These are phyloP conservation scores for Dipus sagitta DNA, from an alignment of 2,797 vertebrate species.

Conservation along the genomic window DNA sequence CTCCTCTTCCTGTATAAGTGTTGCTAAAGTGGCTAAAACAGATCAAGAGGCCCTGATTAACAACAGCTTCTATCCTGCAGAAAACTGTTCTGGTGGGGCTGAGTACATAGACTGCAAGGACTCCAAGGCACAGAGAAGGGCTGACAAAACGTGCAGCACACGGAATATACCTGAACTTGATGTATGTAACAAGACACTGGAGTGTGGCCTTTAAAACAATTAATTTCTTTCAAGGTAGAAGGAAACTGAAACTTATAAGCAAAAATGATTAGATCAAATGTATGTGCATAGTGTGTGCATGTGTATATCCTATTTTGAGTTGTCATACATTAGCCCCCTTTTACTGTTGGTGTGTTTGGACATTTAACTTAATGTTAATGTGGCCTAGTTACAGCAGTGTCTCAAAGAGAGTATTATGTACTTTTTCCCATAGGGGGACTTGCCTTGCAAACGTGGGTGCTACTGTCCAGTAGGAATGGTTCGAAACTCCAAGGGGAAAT, in stretches of 20 bases:
- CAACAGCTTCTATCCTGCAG: conserved; percentile 48
- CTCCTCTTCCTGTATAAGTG: conserved; percentile 59
- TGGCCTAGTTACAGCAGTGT: neutral
- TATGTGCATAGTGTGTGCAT: neutral
- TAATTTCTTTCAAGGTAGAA: neutral
- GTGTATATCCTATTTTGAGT: neutral
- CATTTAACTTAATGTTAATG: neutral
- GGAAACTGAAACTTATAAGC: neutral
- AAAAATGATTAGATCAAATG: neutral
- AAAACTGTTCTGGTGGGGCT: conserved; percentile 81
- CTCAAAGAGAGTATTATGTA: neutral
- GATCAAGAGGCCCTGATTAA: neutral
- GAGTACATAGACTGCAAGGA: conserved; percentile 81
- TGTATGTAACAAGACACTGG: conserved; percentile 60
- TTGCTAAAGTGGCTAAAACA: neutral
- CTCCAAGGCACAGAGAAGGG: conserved; percentile 72
- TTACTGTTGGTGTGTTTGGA: neutral
- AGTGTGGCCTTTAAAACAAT: neutral
- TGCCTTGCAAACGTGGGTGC: conserved; percentile 89
- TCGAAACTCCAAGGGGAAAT: conserved; percentile 89
- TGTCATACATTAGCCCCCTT: neutral
- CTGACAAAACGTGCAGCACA: conserved; percentile 77
- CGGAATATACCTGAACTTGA: conserved; percentile 80
- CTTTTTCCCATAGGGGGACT: conserved; percentile 60
- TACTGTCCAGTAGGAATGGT: conserved; percentile 89